Percentiles rank a stretch among this genome's conserved stretches.
These are phyloP conservation scores for Tretioscincus oriximinensis DNA, from an alignment of 2,113 vertebrate species.

Conservation along the genomic window DNA sequence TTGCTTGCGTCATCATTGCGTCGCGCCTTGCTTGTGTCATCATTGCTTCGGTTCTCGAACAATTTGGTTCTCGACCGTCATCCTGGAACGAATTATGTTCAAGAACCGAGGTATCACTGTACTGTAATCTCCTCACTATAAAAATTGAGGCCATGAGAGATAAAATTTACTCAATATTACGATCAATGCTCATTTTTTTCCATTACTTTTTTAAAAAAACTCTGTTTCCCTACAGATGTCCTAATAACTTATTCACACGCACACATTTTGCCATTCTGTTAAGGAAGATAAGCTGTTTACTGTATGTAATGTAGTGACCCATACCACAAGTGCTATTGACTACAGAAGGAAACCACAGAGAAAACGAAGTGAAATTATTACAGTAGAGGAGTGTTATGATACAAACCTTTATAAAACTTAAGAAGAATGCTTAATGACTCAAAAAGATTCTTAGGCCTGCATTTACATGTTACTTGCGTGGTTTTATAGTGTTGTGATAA, in stretches of 20 bases:
- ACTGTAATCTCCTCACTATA: too few species aligned
- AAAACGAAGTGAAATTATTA: background rate
- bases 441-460: background rate
- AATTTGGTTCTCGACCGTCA: too few species aligned
- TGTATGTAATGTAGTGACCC: background rate
- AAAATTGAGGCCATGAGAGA: too few species aligned
- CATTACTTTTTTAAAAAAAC: background rate
- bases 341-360: background rate
- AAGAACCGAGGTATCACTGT: too few species aligned
- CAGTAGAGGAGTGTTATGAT: background rate
- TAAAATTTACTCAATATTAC: too few species aligned
- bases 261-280: background rate
- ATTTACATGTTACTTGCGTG: background rate
- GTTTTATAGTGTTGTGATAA: background rate
- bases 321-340: too few species aligned
- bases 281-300: constrained; percentile 1
- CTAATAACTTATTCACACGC: constrained; percentile 7
- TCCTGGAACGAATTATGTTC: too few species aligned
- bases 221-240: background rate
- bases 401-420: too few species aligned
- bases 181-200: background rate
- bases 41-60: too few species aligned
- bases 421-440: too few species aligned
- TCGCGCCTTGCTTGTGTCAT: too few species aligned
- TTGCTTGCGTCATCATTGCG: too few species aligned